phyloP scores from a whole-genome alignment of 1,140 invertebrate species.

The Apis florea region DNA sequence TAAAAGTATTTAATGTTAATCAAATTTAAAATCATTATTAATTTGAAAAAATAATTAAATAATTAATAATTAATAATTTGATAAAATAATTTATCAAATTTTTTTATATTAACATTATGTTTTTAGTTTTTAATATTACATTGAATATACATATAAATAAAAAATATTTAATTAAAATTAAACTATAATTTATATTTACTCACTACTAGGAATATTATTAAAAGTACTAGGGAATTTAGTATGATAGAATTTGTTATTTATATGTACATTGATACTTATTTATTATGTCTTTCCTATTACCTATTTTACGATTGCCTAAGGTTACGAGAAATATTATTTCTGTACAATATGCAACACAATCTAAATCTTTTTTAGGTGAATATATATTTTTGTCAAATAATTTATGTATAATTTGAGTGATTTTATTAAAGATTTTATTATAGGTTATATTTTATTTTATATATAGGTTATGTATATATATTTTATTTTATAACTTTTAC shows the following conservation, averaged over 20 bases:
- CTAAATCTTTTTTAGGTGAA: slow-evolving; percentile 59
- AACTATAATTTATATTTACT: neutral
- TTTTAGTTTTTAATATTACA: no score
- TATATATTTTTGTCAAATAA: neutral
- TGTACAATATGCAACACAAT: slow-evolving; percentile 46
- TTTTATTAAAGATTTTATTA: no score
- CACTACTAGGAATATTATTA: neutral
- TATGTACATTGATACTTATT: neutral
- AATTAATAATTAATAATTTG: no score
- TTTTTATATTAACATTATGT: neutral
- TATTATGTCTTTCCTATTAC: slow-evolving; percentile 30
- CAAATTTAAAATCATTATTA: no score
- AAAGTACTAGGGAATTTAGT: neutral
- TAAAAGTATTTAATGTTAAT: neutral
- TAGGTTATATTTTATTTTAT: neutral
- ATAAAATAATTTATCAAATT: neutral
- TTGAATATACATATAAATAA: neutral
- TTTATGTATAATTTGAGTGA: neutral
- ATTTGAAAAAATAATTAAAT: no score
- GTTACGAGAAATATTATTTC: slow-evolving; percentile 49
- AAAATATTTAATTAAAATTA: slow-evolving; percentile 3
- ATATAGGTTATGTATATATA: neutral
- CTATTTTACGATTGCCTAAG: slow-evolving; percentile 39
- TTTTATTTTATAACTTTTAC: neutral
- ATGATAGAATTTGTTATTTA: neutral